Base-by-base conservation (phyloP, 2,888 invertebrate genomes). In the Podabrus alpinus region DNA sequence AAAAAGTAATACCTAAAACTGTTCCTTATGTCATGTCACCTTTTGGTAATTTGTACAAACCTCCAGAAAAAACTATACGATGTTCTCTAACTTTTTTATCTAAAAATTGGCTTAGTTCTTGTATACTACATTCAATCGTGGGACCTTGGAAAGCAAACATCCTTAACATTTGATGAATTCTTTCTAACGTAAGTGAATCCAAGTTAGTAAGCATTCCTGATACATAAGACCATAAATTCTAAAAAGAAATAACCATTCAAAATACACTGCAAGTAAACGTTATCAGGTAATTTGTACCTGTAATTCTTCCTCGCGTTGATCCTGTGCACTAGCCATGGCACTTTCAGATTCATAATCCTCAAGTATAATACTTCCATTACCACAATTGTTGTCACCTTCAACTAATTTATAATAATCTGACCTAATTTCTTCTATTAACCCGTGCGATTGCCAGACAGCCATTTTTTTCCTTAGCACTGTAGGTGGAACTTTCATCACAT, bases 171-270 rank as follows among this genome's bases (percentile, higher is more conserved):
- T 97, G 96, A 87, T 97, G 97, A 81, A 98, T 98, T 71, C 97
- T 90, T 81, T 98, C 97, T 79, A 98, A 88, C 0, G 97, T 95
- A 84, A 98, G 89, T 0, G 95, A 95, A 83, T 97, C 97, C 79
- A 98, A 89, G 89, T 98, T 98, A 11, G 97, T 97, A 73, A 98
- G 88, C 98, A 98, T 98, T 15, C 97, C 98, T 66, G 97, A 95
- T 82, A 98, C 97, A 84, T 98, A 98, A 0, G 97, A 96, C 98
- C 98, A 98, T 87, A 97, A 97, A 66, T 93, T 92, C 91, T 92
- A 84, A 59, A 85, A 87, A 83, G 81, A 73, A 80, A 81, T 78
- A 81, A 74, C 17, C 25, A 16, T 4, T 61, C 3, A 16, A 11
- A 61, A 17, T 61, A 61, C 9, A 19, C n/a, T 19, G 15, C 11